phyloP scores from a whole-genome alignment of 2,888 invertebrate genomes.

The Coleophora deauratella region DNA sequence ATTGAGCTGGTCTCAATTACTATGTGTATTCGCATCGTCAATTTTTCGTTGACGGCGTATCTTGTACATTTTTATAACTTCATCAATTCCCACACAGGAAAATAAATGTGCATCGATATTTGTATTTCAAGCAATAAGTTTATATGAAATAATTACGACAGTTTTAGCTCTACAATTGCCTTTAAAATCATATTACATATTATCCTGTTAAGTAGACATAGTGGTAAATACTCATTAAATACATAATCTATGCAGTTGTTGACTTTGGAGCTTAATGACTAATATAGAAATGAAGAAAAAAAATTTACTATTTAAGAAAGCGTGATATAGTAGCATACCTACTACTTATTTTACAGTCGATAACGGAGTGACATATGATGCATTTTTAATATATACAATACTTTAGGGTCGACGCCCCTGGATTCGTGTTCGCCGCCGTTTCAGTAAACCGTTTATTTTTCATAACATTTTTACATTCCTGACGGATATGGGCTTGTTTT shows the following conservation, averaged over 20 bases:
- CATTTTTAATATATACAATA: conserved; percentile 13
- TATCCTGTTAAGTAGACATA: not conserved
- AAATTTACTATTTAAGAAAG: conserved; percentile 1
- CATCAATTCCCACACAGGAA: too few relatives aligned
- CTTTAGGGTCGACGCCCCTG: conserved; percentile 4
- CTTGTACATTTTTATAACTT: conserved; percentile 9
- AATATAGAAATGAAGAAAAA: conserved; percentile 6
- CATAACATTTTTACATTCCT: conserved; percentile 44
- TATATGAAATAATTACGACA: too few relatives aligned
- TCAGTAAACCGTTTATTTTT: conserved; percentile 5
- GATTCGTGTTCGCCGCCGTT: not conserved
- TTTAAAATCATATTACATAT: too few relatives aligned
- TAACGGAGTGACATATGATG: conserved; percentile 14
- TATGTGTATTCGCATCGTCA: conserved; percentile 13
- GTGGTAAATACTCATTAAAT: conserved; percentile 31
- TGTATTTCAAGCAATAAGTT: too few relatives aligned
- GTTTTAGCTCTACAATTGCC: too few relatives aligned
- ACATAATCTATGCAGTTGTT: conserved; percentile 22
- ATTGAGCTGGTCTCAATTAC: conserved; percentile 34
- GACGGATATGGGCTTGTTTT: conserved; percentile 22
- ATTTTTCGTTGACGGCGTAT: not conserved
- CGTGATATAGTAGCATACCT: too few relatives aligned
- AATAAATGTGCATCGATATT: too few relatives aligned
- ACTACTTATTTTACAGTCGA: conserved; percentile 3
- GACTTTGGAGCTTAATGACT: conserved; percentile 23